Percentiles rank a stretch among this genome's conserved stretches.
phyloP scores from a whole-genome alignment of 92 coral and sea anemone genomes.

The Palythoa grandiflora region DNA sequence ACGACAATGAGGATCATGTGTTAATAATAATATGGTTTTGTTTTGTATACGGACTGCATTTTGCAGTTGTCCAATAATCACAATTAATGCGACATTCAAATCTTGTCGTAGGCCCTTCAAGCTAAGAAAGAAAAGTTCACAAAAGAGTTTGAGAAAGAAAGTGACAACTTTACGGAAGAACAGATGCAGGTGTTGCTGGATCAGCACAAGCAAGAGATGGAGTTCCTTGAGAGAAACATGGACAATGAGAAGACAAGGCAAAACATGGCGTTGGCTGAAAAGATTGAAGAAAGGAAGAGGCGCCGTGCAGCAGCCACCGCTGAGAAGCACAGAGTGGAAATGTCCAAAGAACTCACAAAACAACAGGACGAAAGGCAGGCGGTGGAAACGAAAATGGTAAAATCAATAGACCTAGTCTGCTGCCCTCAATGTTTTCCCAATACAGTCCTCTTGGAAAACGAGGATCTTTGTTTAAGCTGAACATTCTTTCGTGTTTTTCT shows the following conservation, averaged over 20 bases:
- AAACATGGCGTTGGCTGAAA: constrained; percentile 79
- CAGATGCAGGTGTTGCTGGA: constrained; percentile 83
- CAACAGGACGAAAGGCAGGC: constrained; percentile 89
- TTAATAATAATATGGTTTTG: no score
- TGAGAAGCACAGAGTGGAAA: constrained; percentile 84
- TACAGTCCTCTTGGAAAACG: no score
- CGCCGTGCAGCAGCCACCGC: constrained; percentile 84
- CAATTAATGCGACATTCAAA: neutral
- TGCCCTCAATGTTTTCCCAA: neutral
- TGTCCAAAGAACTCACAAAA: constrained; percentile 86
- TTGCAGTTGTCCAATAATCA: neutral
- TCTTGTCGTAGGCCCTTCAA: constrained; percentile 68
- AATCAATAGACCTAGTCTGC: neutral
- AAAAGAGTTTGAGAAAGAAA: constrained; percentile 76
- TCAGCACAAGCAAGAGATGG: constrained; percentile 89
- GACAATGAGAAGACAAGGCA: constrained; percentile 93
- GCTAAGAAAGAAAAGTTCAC: constrained; percentile 86
- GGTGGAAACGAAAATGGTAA: constrained; percentile 81
- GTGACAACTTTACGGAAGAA: constrained; percentile 81
- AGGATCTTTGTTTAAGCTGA: no score
- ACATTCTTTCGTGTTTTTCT: no score
- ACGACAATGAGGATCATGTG: no score
- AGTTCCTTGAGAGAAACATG: constrained; percentile 86
- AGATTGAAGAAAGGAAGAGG: constrained; percentile 85
- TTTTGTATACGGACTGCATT: neutral